Evolutionary conservation across 2,113 vertebrate genomes (phyloP), one percentile per base, ranked within the genome.

Genomic region (Ellobius talpinus): DNA sequence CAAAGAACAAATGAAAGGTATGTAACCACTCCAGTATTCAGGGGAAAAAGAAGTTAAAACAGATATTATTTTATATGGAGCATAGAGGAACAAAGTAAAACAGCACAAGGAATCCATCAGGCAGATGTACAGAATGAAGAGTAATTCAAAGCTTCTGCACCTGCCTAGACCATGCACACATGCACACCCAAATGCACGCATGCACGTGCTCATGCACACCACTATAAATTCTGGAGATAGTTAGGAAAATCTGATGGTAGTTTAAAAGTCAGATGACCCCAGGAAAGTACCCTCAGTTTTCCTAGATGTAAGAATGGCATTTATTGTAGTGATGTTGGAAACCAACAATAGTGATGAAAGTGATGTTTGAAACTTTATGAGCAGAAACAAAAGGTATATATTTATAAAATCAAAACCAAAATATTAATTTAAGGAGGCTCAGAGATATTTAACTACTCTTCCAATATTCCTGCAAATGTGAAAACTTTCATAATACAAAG

Each of bases 401-500:
- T 45, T 58, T 93, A 24, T 65, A 50, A 84, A 31, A 85, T 19
- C 55, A 12, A 92, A 4, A 81, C 3, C 17, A 89, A 89, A 89
- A n/a, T 85, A 87, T 47, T 21, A 47, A 58, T 91, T 79, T 81
- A 92, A 77, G n/a, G 63, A 31, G n/a, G 42, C 31, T 89, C 63
- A 94, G 0, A 90, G 65, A 74, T 88, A 73, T n/a, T 72, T 39
- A 96, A 82, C 87, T 52, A 81, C 45, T 91, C 50, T 82, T 93
- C 89, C 42, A 91, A 91, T 19, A 66, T 42, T 89, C 78, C 50
- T 91, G 3, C 76, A 94, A 90, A 42, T 77, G 45, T 50, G 87
- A 96, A 89, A 65, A 89, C 52, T 36, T 93, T 74, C 74, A 77
- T 77, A 90, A 87, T 29, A 86, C 26, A 95, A 93, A 94, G 24